A percentile compares a stretch with the other conserved stretches of the same genome.
Evolutionary conservation across 2,113 vertebrate genomes (phyloP).

Genomic region (Brachyhypopomus occidentalis): DNA sequence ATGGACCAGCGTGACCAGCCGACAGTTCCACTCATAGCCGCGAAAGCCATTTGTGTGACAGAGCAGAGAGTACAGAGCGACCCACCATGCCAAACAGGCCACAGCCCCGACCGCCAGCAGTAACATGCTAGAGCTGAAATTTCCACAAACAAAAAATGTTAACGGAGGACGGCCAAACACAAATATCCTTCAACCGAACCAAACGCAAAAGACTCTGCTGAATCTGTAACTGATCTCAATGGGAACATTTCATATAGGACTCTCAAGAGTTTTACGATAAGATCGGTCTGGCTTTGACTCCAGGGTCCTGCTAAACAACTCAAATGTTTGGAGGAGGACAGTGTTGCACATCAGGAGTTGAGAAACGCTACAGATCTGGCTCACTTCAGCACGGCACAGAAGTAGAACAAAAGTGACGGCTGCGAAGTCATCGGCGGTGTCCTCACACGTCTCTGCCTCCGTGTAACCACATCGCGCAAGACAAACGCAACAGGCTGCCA

Average conservation of each 20-base stretch:
- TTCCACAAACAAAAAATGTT: not conserved
- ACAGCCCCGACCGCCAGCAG: conserved; percentile 75
- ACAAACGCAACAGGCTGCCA: too few relatives aligned
- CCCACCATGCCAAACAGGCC: conserved; percentile 84
- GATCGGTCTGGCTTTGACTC: conserved; percentile 62
- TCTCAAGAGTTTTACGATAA: conserved; percentile 24
- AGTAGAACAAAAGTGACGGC: conserved; percentile 66
- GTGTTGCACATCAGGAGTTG: conserved; percentile 54
- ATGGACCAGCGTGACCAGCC: conserved; percentile 89
- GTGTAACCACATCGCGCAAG: not conserved
- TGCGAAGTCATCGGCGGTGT: conserved; percentile 17
- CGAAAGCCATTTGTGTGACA: conserved; percentile 78
- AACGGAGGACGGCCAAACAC: not conserved
- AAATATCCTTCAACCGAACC: not conserved
- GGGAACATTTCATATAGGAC: not conserved
- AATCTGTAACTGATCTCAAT: not conserved
- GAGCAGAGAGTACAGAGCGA: conserved; percentile 82
- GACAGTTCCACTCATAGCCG: conserved; percentile 91
- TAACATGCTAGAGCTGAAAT: conserved; percentile 73
- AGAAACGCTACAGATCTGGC: conserved; percentile 42
- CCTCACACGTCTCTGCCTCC: not conserved
- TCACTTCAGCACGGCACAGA: conserved; percentile 56
- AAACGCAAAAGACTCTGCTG: not conserved
- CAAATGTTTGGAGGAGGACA: conserved; percentile 64
- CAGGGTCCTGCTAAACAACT: conserved; percentile 15